Conservation (phyloP, 2,888 invertebrate species). For the Protodeltote pygarga region DNA sequence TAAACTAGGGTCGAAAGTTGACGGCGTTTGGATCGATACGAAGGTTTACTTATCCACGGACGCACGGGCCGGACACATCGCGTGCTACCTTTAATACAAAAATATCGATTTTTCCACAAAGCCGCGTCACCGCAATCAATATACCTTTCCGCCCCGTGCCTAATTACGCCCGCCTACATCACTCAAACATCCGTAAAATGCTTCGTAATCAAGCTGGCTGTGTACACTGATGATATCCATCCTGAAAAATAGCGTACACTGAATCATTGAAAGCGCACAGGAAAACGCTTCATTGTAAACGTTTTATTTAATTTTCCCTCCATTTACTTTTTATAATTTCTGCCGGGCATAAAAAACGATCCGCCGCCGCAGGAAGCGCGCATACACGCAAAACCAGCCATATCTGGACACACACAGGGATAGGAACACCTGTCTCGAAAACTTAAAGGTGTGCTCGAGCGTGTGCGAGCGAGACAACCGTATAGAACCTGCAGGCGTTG, state of each 20-base stretch:
- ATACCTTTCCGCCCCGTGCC: conserved; percentile 85
- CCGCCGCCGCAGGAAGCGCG: conserved; percentile 84
- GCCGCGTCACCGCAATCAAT: conserved; percentile 86
- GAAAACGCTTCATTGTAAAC: conserved; percentile 86
- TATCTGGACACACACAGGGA: conserved; percentile 81
- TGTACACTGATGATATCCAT: conserved; percentile 66
- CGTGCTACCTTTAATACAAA: conserved; percentile 85
- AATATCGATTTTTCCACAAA: conserved; percentile 85
- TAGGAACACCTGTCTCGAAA: conserved; percentile 85
- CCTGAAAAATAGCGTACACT: conserved; percentile 82
- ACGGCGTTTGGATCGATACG: conserved; percentile 74
- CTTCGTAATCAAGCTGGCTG: conserved; percentile 69
- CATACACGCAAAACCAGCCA: conserved; percentile 68
- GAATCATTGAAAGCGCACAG: conserved; percentile 85
- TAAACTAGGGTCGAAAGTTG: conserved; percentile 80
- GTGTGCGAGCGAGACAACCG: conserved; percentile 68
- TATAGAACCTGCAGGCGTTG: conserved; percentile 60
- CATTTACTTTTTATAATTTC: conserved; percentile 87
- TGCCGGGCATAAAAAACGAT: conserved; percentile 86
- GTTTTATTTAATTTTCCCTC: conserved; percentile 87
- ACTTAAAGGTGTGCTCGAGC: conserved; percentile 84
- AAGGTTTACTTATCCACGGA: conserved; percentile 78
- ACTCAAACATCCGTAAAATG: conserved; percentile 83
- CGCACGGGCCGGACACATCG: conserved; percentile 82
- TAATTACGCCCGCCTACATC: conserved; percentile 86